phyloP scores from a whole-genome alignment of 2,888 invertebrate species.

The Apamea crenata region DNA sequence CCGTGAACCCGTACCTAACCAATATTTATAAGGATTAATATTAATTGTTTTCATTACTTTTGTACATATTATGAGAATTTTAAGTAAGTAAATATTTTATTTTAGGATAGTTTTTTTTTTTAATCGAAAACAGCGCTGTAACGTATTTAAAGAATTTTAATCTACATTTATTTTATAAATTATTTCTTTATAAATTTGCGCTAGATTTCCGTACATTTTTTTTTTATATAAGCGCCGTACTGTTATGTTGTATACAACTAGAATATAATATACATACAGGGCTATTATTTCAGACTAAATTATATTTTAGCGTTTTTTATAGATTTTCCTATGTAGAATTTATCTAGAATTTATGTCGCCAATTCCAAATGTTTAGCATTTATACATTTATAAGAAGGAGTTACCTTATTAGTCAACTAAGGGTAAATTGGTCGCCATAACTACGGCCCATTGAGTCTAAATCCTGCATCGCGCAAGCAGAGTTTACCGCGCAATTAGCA shows the following conservation, averaged over 20 bases:
- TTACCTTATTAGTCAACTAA: not conserved
- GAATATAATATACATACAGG: conserved; percentile 29
- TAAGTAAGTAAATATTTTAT: conserved; percentile 5
- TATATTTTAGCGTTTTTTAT: conserved; percentile 15
- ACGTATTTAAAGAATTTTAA: not conserved
- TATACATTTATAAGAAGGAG: conserved; percentile 22
- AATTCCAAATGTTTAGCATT: conserved; percentile 50
- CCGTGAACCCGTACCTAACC: not conserved
- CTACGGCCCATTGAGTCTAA: too few species aligned
- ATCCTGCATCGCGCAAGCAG: too few species aligned
- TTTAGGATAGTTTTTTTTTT: not conserved
- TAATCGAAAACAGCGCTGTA: not conserved
- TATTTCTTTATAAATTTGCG: not conserved
- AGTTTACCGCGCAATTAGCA: too few species aligned
- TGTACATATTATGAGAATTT: conserved; percentile 39
- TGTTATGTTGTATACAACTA: not conserved
- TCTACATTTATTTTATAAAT: not conserved
- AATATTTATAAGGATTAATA: conserved; percentile 13
- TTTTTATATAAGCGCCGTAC: not conserved
- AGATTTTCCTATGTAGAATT: conserved; percentile 14
- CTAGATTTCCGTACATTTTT: not conserved
- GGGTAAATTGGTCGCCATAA: not conserved
- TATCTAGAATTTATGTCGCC: conserved; percentile 18
- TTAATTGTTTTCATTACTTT: conserved; percentile 14
- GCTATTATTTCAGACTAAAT: conserved; percentile 16